Evolutionary conservation across 2,113 vertebrate genomes (phyloP).

Genomic region (Microtus ochrogaster): DNA sequence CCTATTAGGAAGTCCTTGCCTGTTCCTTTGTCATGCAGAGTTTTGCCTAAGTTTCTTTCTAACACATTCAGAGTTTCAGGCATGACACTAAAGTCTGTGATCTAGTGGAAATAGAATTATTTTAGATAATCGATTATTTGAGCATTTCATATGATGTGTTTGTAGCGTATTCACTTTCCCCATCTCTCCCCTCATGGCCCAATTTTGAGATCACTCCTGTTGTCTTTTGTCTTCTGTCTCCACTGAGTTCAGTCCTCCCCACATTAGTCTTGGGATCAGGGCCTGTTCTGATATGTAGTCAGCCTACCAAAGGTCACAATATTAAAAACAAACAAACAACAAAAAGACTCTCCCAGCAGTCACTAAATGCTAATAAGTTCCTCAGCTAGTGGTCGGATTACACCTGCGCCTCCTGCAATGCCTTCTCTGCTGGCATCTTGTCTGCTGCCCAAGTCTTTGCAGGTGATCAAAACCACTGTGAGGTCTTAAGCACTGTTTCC

Average conservation of each 20-base stretch:
- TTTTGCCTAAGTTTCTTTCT: not conserved
- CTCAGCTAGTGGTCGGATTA: not conserved
- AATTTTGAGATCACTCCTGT: not conserved
- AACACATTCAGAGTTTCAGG: not conserved
- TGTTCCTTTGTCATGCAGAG: not conserved
- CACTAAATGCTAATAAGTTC: not conserved
- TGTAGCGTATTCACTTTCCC: too few species aligned
- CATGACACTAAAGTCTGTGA: too few species aligned
- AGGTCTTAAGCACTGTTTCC: not conserved
- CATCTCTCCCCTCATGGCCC: accelerated
- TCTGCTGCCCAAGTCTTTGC: not conserved
- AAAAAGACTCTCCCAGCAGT: not conserved
- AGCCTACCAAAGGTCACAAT: not conserved
- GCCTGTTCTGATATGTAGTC: not conserved
- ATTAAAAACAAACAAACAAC: not conserved
- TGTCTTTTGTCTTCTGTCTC: too few species aligned
- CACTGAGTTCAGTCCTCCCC: not conserved
- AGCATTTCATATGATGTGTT: not conserved
- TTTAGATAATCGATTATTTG: not conserved
- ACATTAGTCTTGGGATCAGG: not conserved
- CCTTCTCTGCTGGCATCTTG: not conserved
- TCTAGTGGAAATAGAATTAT: not conserved
- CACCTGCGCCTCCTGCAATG: too few species aligned
- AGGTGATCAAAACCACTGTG: not conserved
- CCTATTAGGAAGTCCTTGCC: not conserved